Base-by-base conservation (phyloP, 2,797 vertebrate species). In the Apogon talboti region DNA sequence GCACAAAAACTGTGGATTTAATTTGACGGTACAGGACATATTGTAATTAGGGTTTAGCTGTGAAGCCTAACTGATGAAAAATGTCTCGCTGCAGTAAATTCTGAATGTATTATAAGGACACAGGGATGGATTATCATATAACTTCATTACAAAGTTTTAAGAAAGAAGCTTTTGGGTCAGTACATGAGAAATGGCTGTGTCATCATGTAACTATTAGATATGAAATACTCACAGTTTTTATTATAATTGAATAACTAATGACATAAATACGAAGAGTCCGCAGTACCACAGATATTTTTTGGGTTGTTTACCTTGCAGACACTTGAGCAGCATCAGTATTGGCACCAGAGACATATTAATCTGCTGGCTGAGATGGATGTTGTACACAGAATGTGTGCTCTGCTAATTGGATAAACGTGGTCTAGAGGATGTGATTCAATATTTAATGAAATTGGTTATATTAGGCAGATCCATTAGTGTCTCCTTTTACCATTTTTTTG, bases 1-100 rank as follows among this genome's bases (percentile, higher is more conserved):
- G 13, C 21, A 24, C 49, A 13, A 68, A 69, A 60, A 45, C 21
- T 59, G 44, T 13, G 13, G 41, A 69, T 70, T 78, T 44, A 35
- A 65, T 78, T 65, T 64, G 14, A 46, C 18, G 13, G 13, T 44
- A 14, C 37, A 53, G 0, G 50, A 43, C 19, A 30, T 44, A 47
- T 50, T 66, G 11, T 9, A 66, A 12, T 66, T 47, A 47, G 28
- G 40, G 45, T 50, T 73, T 30, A 57, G 64, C 18, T 53, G 11
- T 33, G 12, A 60, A 44, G 37, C 48, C 48, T 47, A 48, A 18
- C 1, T 21, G 13, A 15, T 21, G 12, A 38, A 40, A 60, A 45
- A 38, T 0, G 1, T 47, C 24, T 15, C 10, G 6, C n/a, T 40
- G 12, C 19, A 14, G 47, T 63, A 48, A 1, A 51, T 18, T 63